phyloP scores from a whole-genome alignment of 2,888 invertebrate genomes.

The Drosophila neotestacea region DNA sequence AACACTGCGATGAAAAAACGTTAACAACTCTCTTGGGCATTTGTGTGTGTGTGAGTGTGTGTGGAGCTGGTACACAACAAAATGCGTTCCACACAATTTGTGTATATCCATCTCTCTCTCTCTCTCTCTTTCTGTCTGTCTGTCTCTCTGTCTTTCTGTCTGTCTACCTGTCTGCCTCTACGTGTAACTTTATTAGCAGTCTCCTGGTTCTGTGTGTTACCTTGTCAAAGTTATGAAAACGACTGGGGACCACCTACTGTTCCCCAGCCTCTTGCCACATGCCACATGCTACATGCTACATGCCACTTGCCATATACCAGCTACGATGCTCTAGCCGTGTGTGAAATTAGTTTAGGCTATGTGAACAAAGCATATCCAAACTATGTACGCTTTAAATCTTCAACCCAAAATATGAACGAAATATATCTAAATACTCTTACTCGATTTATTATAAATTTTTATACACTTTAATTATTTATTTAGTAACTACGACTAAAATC shows the following conservation, averaged over 20 bases:
- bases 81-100: conserved; percentile 71
- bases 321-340: conserved; percentile 41
- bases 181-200: conserved; percentile 73
- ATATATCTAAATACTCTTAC: background rate
- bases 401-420: conserved; percentile 2
- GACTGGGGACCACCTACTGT: conserved; percentile 55
- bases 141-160: background rate
- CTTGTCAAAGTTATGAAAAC: conserved; percentile 79
- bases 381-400: conserved; percentile 28
- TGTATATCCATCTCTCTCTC: conserved; percentile 13
- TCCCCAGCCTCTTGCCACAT: background rate
- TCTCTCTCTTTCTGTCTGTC: background rate
- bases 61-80: conserved; percentile 46
- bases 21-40: conserved; percentile 80
- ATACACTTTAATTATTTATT: too few relatives aligned
- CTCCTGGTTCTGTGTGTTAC: conserved; percentile 62
- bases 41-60: conserved; percentile 7
- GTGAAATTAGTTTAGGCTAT: conserved; percentile 67
- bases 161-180: conserved; percentile 16
- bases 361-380: conserved; percentile 13
- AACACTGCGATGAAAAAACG: conserved; percentile 77
- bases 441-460: too few relatives aligned
- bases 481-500: too few relatives aligned
- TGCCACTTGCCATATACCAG: conserved; percentile 14
- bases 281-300: conserved; percentile 2